Conservation (phyloP, 2,888 invertebrate genomes). For the Athetis lepigone region DNA sequence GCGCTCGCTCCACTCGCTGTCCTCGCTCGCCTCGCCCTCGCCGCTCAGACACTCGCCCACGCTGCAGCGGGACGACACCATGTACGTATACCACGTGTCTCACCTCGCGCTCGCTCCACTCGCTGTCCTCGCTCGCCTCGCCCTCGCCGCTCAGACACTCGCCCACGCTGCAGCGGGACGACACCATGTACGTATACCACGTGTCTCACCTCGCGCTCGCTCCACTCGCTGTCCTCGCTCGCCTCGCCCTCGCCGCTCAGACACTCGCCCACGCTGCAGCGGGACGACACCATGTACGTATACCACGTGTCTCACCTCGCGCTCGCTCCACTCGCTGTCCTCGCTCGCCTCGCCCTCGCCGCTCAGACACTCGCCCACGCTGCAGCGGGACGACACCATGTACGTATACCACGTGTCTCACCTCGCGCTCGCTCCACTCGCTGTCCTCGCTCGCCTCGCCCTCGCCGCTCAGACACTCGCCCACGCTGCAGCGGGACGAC, state of each 20-base stretch:
- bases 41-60: constrained; percentile 80
- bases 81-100: constrained; percentile 84
- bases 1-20: constrained; percentile 87
- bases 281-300: constrained; percentile 83
- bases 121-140: constrained; percentile 84
- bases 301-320: constrained; percentile 86
- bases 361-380: constrained; percentile 80
- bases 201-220: constrained; percentile 86
- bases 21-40: constrained; percentile 80
- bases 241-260: constrained; percentile 74
- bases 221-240: constrained; percentile 86
- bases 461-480: too few species aligned
- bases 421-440: too few species aligned
- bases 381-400: constrained; percentile 85
- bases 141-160: constrained; percentile 75
- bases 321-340: constrained; percentile 87
- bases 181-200: constrained; percentile 83
- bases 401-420: too few species aligned
- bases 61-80: constrained; percentile 83
- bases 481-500: too few species aligned
- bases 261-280: constrained; percentile 83
- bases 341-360: constrained; percentile 79
- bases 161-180: constrained; percentile 83
- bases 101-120: constrained; percentile 87
- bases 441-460: too few species aligned